Evolutionary conservation across 2,888 invertebrate genomes (phyloP), one percentile per base, ranked within the genome.

Genomic region (Caenorhabditis japonica): DNA sequence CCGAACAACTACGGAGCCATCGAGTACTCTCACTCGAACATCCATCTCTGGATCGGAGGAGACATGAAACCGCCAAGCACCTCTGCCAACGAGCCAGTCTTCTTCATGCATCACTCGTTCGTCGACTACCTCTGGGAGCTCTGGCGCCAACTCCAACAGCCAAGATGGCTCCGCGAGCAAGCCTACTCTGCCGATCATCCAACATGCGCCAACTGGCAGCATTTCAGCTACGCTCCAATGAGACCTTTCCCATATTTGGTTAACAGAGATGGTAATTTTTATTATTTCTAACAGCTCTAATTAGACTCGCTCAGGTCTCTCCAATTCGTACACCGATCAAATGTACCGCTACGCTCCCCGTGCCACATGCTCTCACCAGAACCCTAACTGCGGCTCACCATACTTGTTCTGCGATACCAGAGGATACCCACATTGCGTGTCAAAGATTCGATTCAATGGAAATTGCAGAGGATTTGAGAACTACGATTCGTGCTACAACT

Each of bases 121-220:
- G 86, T 88, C 60, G 89, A 89, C 77, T 83, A 87, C 36, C 75
- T 88, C 17, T 89, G 88, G 88, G 88, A 89, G 61, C 80, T 82
- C 46, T 86, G 86, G 86, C 77, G 86, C 15, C 86, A 87, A 59
- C 51, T 82, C 34, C 77, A 80, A 52, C 86, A 86, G 51, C 81
- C 84, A 19, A 74, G 81, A 72, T 87, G 84, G 84, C 71, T 82
- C 52, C 74, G 85, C 47, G 85, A 85, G 71, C 52, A 64, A 82
- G 82, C 83, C 33, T 85, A 82, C 75, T 75, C 85, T 21, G 81
- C 84, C 23, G 86, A 86, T 64, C 64, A 85, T 56, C 77, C 75
- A 17, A 75, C 73, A 47, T 86, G 86, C 62, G 81, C 84, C 51
- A 87, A 84, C 69, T 83, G 80, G 64, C 82, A 83, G 49, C 86